Evolutionary conservation across 2,797 vertebrate genomes (phyloP).

Genomic region (Allobates femoralis): DNA sequence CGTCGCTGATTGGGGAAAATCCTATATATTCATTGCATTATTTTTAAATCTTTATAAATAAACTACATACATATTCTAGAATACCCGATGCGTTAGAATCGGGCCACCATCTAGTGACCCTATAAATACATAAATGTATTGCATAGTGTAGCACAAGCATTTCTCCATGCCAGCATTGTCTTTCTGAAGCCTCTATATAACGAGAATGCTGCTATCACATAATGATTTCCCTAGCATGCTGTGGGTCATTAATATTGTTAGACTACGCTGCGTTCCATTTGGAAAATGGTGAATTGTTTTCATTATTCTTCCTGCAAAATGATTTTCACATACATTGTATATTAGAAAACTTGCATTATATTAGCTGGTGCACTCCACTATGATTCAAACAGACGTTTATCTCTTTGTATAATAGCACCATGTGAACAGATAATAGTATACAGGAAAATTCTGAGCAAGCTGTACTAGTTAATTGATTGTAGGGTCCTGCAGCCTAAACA

Average conservation of each 20-base stretch:
- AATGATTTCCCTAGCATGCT: background rate
- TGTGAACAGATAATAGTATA: background rate
- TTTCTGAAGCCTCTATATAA: background rate
- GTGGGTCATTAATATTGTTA: background rate
- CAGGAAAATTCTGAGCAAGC: background rate
- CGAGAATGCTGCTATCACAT: background rate
- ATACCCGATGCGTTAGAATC: too few species aligned
- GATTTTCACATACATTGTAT: background rate
- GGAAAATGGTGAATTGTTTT: background rate
- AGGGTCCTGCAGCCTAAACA: background rate
- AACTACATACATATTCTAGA: too few species aligned
- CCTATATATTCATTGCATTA: too few species aligned
- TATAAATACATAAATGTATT: background rate
- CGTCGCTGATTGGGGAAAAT: too few species aligned
- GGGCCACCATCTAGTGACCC: background rate
- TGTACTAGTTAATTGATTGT: background rate
- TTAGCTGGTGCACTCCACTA: background rate
- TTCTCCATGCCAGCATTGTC: background rate
- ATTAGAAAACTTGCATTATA: background rate
- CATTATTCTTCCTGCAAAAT: constrained; percentile 14
- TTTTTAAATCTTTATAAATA: too few species aligned
- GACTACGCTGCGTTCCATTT: background rate
- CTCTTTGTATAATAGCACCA: background rate
- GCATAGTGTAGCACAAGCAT: background rate
- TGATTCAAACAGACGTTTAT: background rate